A percentile compares a stretch with the other conserved stretches of the same genome.
Conservation (phyloP, 2,797 vertebrate genomes). For the Cichlasoma orientale region DNA sequence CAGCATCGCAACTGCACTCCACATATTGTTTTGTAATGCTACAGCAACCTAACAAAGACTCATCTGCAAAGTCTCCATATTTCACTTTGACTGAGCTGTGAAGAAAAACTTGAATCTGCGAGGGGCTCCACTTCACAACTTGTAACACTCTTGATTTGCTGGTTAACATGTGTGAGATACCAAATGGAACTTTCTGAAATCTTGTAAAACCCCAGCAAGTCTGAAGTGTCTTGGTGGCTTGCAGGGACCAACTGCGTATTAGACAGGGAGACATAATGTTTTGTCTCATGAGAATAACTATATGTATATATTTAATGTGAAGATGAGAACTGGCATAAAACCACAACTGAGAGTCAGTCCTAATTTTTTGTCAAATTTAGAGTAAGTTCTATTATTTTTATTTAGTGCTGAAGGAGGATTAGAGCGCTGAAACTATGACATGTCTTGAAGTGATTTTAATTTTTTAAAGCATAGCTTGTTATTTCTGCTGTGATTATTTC, state of each 20-base stretch:
- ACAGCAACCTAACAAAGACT: background rate
- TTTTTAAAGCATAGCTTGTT: background rate
- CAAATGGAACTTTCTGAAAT: no score
- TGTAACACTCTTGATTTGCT: background rate
- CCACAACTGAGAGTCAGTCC: no score
- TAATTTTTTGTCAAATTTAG: background rate
- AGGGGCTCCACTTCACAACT: background rate
- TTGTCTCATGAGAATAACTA: no score
- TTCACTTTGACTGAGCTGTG: background rate
- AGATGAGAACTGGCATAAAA: background rate
- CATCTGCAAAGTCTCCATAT: background rate
- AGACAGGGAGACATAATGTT: no score
- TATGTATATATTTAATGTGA: no score
- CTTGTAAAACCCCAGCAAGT: no score
- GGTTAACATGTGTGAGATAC: background rate
- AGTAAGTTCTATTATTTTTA: background rate
- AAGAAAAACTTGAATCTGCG: background rate
- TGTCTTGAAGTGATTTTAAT: background rate
- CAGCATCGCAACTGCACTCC: background rate
- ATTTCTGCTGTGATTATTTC: background rate
- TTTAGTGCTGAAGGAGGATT: background rate
- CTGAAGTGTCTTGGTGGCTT: no score
- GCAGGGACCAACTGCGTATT: no score
- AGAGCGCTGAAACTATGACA: background rate
- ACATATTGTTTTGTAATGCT: background rate